These are phyloP conservation scores for Pangasianodon gigas DNA, from an alignment of 2,113 vertebrate species.

Conservation along the genomic window DNA sequence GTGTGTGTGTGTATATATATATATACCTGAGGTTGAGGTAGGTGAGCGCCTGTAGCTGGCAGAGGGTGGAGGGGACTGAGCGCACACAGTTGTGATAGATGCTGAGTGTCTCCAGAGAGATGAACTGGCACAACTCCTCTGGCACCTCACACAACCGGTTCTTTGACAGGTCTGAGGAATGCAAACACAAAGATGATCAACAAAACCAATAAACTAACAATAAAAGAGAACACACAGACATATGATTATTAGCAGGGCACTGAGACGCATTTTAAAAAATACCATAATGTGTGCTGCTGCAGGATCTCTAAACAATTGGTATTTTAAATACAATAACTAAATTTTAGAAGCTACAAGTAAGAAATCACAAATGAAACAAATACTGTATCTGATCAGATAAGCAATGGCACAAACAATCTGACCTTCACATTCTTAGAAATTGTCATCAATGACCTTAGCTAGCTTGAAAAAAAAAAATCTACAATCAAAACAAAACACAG, in stretches of 20 bases:
- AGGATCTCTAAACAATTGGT: not conserved
- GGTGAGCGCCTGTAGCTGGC: slow-evolving; percentile 87
- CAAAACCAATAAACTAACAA: not conserved
- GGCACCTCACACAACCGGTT: slow-evolving; percentile 93
- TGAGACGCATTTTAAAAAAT: not conserved
- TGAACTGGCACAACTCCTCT: slow-evolving; percentile 83
- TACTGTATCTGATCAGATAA: not conserved
- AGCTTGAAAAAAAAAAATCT: not conserved
- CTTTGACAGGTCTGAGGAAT: slow-evolving; percentile 82
- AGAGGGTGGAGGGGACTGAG: slow-evolving; percentile 77
- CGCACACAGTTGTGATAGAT: slow-evolving; percentile 94
- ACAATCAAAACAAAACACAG: too few species aligned
- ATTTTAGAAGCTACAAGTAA: not conserved
- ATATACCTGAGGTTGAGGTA: slow-evolving; percentile 82
- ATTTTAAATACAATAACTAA: not conserved
- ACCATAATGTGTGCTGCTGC: not conserved
- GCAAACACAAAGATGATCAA: not conserved
- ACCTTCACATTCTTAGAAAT: not conserved
- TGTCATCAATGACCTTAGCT: not conserved
- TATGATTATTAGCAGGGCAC: not conserved
- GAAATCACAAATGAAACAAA: not conserved
- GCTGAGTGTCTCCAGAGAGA: slow-evolving; percentile 87
- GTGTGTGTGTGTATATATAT: not conserved
- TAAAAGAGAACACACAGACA: not conserved
- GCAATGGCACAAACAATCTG: not conserved